These are phyloP conservation scores for Numenius phaeopus DNA, from an alignment of 2,797 vertebrate species.

Conservation along the genomic window DNA sequence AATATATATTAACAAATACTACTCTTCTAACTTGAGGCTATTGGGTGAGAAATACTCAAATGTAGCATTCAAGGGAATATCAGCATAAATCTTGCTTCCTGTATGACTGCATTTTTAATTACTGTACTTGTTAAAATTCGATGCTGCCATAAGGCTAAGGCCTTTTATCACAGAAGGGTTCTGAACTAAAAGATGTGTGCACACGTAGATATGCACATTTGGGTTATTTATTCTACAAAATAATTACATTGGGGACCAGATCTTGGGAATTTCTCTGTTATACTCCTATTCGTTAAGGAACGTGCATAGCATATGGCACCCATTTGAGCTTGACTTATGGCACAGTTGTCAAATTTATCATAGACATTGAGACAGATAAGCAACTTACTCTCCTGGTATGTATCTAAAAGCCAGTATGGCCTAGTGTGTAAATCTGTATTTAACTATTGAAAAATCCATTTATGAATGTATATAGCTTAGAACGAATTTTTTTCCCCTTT, in stretches of 20 bases:
- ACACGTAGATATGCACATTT: not conserved
- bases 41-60: not conserved
- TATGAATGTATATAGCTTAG: not conserved
- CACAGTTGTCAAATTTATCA: not conserved
- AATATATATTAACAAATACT: not conserved
- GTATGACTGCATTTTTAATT: not conserved
- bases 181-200: not conserved
- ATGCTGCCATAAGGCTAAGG: not conserved
- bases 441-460: not conserved
- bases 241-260: not conserved
- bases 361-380: not conserved
- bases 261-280: not conserved
- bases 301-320: not conserved
- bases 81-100: not conserved
- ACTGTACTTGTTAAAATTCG: not conserved
- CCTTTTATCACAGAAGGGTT: not conserved
- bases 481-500: not conserved
- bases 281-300: not conserved
- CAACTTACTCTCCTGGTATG: not conserved
- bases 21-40: not conserved
- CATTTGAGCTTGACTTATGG: not conserved
- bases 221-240: not conserved
- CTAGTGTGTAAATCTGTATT: conserved; percentile 4
- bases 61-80: conserved; percentile 25
- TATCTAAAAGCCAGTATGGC: not conserved